These are phyloP conservation scores for Luidia sarsii DNA, from an alignment of 53 echinoderm and acorn worm genomes.

Conservation along the genomic window DNA sequence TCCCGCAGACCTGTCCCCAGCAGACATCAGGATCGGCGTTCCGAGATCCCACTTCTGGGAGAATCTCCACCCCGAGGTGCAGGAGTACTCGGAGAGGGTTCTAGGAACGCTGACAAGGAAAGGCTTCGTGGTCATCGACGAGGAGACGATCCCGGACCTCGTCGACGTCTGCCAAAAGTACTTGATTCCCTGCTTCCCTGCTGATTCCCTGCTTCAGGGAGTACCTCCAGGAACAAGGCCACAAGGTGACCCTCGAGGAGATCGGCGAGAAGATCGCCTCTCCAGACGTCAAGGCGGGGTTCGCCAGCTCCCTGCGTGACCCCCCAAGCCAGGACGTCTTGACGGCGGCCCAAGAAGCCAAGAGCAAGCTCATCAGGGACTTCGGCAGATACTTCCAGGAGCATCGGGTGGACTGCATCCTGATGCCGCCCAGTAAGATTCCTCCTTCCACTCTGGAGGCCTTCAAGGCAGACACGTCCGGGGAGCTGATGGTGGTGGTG, in stretches of 20 bases:
- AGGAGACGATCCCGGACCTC: slow-evolving; percentile 7
- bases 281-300: not conserved
- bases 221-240: slow-evolving; percentile 14
- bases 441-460: not conserved
- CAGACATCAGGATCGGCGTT: slow-evolving; percentile 17
- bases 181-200: not conserved
- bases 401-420: slow-evolving; percentile 5
- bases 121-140: slow-evolving; percentile 4
- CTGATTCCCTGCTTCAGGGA: not conserved
- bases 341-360: slow-evolving; percentile 1
- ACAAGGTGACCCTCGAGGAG: not conserved
- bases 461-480: not conserved
- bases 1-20: slow-evolving; percentile 1
- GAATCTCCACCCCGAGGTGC: not conserved
- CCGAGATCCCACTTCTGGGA: slow-evolving; percentile 32
- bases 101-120: not conserved
- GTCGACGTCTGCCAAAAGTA: not conserved
- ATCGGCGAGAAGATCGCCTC: slow-evolving; percentile 15
- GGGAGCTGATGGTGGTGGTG: not conserved
- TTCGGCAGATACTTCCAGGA: not conserved
- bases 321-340: slow-evolving; percentile 14
- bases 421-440: slow-evolving; percentile 37
- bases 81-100: not conserved
- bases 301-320: not conserved
- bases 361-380: not conserved